A percentile compares a stretch with the other conserved stretches of the same genome.
These are phyloP conservation scores for Thymelicus acteon DNA, from an alignment of 2,888 invertebrate species.

Conservation along the genomic window DNA sequence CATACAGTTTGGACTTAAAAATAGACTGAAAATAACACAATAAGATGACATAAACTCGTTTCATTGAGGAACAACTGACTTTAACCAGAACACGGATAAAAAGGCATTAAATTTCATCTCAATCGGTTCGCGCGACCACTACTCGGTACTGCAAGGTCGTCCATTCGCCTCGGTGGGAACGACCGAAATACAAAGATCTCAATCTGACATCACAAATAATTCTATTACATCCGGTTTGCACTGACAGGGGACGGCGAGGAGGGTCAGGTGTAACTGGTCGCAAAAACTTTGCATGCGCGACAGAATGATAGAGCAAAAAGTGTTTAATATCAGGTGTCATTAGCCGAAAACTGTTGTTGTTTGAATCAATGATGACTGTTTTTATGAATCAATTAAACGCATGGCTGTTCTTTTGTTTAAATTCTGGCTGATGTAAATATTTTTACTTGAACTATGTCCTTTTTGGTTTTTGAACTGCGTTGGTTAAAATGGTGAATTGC, in stretches of 20 bases:
- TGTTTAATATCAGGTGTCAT: conserved; percentile 16
- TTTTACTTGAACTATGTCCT: no score
- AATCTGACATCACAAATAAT: neutral
- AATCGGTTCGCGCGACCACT: conserved; percentile 42
- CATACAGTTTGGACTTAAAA: no score
- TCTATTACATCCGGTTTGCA: neutral
- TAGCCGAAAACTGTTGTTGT: conserved; percentile 19
- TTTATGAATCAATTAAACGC: conserved; percentile 18
- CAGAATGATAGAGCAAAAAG: conserved; percentile 21
- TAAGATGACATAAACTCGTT: conserved; percentile 3
- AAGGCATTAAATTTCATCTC: conserved; percentile 28
- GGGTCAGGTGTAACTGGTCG: conserved; percentile 16
- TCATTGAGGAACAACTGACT: conserved; percentile 15
- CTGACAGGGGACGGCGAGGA: neutral
- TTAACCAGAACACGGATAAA: conserved; percentile 25
- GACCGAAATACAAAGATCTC: conserved; percentile 6
- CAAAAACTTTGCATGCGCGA: conserved; percentile 27
- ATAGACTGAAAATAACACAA: neutral
- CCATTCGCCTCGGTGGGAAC: conserved; percentile 52
- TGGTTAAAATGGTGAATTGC: no score
- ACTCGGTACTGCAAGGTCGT: conserved; percentile 59
- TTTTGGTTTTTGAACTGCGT: no score
- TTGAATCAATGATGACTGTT: conserved; percentile 25
- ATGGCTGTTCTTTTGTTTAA: neutral
- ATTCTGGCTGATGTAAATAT: neutral